Evolutionary conservation across 2,113 vertebrate species (phyloP).

Genomic region (Lasiurus cinereus): DNA sequence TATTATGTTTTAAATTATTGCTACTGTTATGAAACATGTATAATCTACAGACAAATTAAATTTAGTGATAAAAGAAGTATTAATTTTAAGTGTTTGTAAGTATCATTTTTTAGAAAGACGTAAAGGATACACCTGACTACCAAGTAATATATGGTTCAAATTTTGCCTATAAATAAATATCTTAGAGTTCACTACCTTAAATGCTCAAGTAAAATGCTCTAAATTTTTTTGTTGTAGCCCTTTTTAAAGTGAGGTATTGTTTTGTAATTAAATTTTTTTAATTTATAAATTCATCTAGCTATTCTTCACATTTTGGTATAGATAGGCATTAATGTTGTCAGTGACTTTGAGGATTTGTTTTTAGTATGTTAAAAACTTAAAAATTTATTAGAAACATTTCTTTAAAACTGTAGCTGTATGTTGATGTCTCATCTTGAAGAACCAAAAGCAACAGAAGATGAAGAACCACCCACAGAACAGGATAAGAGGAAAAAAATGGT

Average conservation of each 20-base stretch:
- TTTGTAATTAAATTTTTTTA: neutral
- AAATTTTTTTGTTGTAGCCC: neutral
- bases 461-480: conserved; percentile 97
- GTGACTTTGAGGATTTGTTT: conserved; percentile 31
- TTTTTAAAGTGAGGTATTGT: conserved; percentile 29
- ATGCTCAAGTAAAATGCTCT: conserved; percentile 12
- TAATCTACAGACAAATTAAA: neutral
- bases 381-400: conserved; percentile 43
- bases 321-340: neutral
- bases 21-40: neutral
- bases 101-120: conserved; percentile 34
- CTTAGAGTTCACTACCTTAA: neutral
- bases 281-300: neutral
- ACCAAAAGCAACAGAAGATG: conserved; percentile 93
- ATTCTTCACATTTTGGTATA: neutral
- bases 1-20: conserved; percentile 17
- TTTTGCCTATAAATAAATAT: conserved; percentile 34
- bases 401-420: conserved; percentile 92
- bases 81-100: neutral
- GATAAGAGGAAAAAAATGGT: conserved; percentile 98
- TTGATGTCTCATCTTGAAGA: conserved; percentile 96
- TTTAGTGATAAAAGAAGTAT: neutral
- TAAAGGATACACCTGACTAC: neutral
- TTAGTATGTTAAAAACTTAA: neutral
- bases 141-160: conserved; percentile 13